These are phyloP conservation scores for Bombyx huttoni DNA, from an alignment of 2,888 invertebrate species.

Conservation along the genomic window DNA sequence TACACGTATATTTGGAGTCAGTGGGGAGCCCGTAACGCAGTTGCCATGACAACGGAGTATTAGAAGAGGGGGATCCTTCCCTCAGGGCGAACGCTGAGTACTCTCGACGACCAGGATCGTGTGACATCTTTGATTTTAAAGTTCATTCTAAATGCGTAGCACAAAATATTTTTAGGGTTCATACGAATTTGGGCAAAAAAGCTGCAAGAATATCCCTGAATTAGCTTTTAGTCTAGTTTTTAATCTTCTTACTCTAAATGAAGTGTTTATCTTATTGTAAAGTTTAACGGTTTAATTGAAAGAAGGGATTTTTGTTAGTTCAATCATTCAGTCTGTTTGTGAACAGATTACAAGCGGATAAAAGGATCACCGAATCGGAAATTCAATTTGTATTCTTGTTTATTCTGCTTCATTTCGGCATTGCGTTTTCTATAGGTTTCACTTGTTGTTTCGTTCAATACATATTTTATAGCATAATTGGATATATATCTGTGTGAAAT, in stretches of 20 bases:
- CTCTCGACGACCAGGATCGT: conserved; percentile 43
- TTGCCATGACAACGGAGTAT: conserved; percentile 50
- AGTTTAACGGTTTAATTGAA: neutral
- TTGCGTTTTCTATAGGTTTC: neutral
- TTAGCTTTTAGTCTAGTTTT: neutral
- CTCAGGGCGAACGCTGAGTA: conserved; percentile 37
- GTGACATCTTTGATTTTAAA: conserved; percentile 35
- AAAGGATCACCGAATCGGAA: conserved; percentile 7
- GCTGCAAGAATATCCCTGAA: neutral
- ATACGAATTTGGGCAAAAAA: neutral
- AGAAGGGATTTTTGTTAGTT: neutral
- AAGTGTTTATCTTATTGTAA: neutral
- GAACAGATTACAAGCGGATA: conserved; percentile 1
- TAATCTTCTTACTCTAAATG: neutral
- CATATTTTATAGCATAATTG: no score
- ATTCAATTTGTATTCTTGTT: conserved; percentile 9
- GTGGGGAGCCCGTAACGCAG: conserved; percentile 50
- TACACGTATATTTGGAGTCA: conserved; percentile 29
- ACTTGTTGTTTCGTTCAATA: neutral
- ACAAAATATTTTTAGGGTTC: neutral
- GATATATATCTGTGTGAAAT: no score
- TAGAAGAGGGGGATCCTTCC: conserved; percentile 45
- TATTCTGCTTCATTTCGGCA: neutral
- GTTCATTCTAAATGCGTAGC: conserved; percentile 1
- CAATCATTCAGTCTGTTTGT: neutral